A percentile compares a stretch with the other conserved stretches of the same genome.
These are phyloP conservation scores for Salminus brasiliensis DNA, from an alignment of 2,113 vertebrate genomes.

Conservation along the genomic window DNA sequence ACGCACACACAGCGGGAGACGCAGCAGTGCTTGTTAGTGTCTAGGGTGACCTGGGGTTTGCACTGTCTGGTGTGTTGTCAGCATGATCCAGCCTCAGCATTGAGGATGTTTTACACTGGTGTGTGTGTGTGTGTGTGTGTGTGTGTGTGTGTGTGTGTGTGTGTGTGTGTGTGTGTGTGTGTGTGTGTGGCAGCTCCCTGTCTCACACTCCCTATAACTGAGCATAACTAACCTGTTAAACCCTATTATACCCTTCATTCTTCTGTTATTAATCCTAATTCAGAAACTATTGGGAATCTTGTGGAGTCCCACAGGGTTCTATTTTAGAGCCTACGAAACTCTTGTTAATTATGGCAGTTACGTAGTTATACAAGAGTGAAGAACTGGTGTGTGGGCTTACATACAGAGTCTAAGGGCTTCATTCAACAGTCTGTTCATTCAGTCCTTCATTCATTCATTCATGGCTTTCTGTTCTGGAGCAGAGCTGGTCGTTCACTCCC, in stretches of 20 bases:
- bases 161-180: too few species aligned
- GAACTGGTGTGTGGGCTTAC: too few species aligned
- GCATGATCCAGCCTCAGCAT: neutral
- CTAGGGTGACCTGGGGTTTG: conserved; percentile 11
- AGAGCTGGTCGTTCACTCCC: neutral
- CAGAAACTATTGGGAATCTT: too few species aligned
- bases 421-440: neutral
- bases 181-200: neutral
- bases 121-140: neutral
- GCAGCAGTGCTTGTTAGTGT: conserved; percentile 34
- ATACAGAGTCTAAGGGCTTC: too few species aligned
- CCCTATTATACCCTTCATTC: neutral
- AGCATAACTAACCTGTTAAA: neutral
- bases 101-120: conserved; percentile 5
- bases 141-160: too few species aligned
- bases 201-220: neutral
- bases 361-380: too few species aligned
- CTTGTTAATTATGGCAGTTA: too few species aligned
- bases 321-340: too few species aligned
- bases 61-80: conserved; percentile 29
- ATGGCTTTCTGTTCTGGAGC: neutral
- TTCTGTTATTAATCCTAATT: neutral
- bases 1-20: conserved; percentile 36
- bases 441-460: neutral
- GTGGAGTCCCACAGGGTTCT: too few species aligned